A percentile compares a stretch with the other conserved stretches of the same genome.
Evolutionary conservation across 2,888 invertebrate genomes (phyloP).

Genomic region (Herminia tarsipennalis): DNA sequence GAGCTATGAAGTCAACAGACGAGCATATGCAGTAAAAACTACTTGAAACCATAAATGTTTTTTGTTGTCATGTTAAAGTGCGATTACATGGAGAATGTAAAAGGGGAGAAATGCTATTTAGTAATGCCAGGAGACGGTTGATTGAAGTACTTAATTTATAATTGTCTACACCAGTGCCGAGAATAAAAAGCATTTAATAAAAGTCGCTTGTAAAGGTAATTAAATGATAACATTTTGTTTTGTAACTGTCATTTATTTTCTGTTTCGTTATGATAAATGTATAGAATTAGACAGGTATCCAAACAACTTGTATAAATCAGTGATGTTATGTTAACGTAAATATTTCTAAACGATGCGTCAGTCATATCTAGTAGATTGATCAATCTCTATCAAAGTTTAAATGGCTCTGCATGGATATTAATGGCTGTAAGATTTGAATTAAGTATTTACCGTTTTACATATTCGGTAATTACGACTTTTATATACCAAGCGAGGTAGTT

Average conservation of each 20-base stretch:
- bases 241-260: not conserved
- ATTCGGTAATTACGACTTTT: constrained; percentile 36
- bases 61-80: constrained; percentile 33
- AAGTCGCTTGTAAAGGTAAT: not conserved
- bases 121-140: constrained; percentile 16
- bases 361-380: constrained; percentile 45
- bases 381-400: constrained; percentile 40
- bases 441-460: constrained; percentile 41
- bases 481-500: constrained; percentile 15
- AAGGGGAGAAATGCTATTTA: constrained; percentile 29
- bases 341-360: constrained; percentile 22
- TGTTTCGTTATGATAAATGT: constrained; percentile 7
- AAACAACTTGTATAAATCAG: constrained; percentile 21
- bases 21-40: constrained; percentile 26
- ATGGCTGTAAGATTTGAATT: constrained; percentile 40
- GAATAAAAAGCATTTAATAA: constrained; percentile 7
- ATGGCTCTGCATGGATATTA: constrained; percentile 37
- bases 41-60: constrained; percentile 27
- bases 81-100: constrained; percentile 29
- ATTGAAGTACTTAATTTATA: constrained; percentile 20
- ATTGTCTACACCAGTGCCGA: constrained; percentile 5
- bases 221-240: not conserved
- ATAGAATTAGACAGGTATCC: not conserved
- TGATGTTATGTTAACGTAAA: constrained; percentile 27
- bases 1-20: constrained; percentile 37